Conservation (phyloP, 1,140 invertebrate genomes). For the Meloidogyne floridensis region DNA sequence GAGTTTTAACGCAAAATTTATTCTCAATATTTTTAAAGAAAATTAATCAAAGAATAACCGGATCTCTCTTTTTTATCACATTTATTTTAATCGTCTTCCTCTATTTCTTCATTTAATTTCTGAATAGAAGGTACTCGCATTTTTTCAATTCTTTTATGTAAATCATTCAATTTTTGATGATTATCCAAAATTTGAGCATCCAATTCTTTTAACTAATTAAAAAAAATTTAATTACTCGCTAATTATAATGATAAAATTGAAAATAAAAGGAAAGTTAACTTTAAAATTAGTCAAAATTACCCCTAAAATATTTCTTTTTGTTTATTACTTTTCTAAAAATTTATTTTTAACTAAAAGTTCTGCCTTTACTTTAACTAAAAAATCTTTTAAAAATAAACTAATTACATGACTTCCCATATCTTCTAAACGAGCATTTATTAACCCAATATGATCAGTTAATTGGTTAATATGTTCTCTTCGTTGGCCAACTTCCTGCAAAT, state of each 20-base stretch:
- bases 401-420: slow-evolving; percentile 29
- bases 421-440: slow-evolving; percentile 15
- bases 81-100: neutral
- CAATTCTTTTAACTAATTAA: slow-evolving; percentile 23
- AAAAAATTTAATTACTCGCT: neutral
- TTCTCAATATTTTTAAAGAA: too few relatives aligned
- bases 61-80: neutral
- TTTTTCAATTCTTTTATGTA: slow-evolving; percentile 19
- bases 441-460: slow-evolving; percentile 21
- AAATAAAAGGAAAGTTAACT: too few relatives aligned
- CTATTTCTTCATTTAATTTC: neutral
- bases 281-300: too few relatives aligned
- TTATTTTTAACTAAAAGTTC: too few relatives aligned
- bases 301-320: too few relatives aligned
- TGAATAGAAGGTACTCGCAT: slow-evolving; percentile 11
- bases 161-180: slow-evolving; percentile 20
- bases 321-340: too few relatives aligned
- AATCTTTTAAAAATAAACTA: neutral
- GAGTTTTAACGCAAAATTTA: too few relatives aligned
- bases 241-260: too few relatives aligned
- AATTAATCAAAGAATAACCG: too few relatives aligned
- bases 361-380: neutral
- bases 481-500: slow-evolving; percentile 26
- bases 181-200: slow-evolving; percentile 26
- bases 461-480: slow-evolving; percentile 18